phyloP scores from a whole-genome alignment of 2,888 invertebrate genomes.

The Eulithis prunata region DNA sequence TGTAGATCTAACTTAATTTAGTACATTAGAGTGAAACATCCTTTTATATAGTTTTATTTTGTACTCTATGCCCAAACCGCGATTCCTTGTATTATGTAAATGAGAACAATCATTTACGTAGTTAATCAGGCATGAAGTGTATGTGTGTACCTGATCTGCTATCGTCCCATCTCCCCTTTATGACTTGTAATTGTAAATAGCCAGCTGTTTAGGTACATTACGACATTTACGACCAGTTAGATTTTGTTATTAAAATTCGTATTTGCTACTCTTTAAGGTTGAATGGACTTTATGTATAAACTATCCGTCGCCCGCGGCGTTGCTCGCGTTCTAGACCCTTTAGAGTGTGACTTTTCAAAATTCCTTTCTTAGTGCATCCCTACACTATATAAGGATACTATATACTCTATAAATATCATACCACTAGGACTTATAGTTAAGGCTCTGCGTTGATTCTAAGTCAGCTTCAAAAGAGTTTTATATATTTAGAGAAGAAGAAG shows the following conservation, averaged over 20 bases:
- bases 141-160: slow-evolving; percentile 35
- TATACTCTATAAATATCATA: too few species aligned
- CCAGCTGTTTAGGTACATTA: slow-evolving; percentile 28
- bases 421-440: too few species aligned
- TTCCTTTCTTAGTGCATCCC: too few species aligned
- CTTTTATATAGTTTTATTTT: neutral
- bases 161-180: slow-evolving; percentile 32
- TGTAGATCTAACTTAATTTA: too few species aligned
- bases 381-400: too few species aligned
- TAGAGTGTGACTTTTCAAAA: too few species aligned
- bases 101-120: slow-evolving; percentile 41
- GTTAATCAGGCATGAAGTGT: slow-evolving; percentile 44
- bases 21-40: slow-evolving; percentile 1
- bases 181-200: slow-evolving; percentile 16
- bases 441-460: too few species aligned
- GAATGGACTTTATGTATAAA: slow-evolving; percentile 7
- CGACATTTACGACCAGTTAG: slow-evolving; percentile 15
- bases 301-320: too few species aligned
- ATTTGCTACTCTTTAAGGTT: slow-evolving; percentile 28
- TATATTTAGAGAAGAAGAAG: too few species aligned
- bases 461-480: too few species aligned
- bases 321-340: too few species aligned
- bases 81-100: slow-evolving; percentile 45
- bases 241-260: slow-evolving; percentile 11
- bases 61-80: slow-evolving; percentile 23